These are phyloP conservation scores for Euura saliciscinereae DNA, from an alignment of 1,140 invertebrate species.

Conservation along the genomic window DNA sequence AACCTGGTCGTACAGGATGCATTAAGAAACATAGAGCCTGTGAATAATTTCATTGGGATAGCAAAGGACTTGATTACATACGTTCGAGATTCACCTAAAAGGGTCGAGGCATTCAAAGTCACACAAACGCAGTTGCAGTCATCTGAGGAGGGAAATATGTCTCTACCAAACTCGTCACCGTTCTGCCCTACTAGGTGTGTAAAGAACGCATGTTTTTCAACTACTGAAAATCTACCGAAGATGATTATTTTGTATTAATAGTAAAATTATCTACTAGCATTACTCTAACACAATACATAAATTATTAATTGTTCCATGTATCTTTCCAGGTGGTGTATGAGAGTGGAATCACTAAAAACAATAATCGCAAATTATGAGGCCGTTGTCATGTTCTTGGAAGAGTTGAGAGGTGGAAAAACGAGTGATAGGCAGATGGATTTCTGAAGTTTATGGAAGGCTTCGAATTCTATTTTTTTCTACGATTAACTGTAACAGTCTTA, in stretches of 20 bases:
- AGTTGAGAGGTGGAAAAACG: conserved; percentile 17
- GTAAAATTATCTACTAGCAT: no score
- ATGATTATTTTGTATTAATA: no score
- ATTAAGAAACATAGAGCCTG: conserved; percentile 13
- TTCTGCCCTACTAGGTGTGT: no score
- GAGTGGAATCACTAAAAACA: conserved; percentile 22
- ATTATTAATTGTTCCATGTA: conserved; percentile 11
- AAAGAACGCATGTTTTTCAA: no score
- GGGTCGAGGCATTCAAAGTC: conserved; percentile 21
- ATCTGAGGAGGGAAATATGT: no score
- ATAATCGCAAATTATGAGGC: conserved; percentile 20
- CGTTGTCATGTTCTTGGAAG: conserved; percentile 19
- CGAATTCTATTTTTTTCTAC: conserved; percentile 22
- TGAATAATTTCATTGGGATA: background rate
- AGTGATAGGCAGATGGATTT: conserved; percentile 22
- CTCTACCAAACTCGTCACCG: no score
- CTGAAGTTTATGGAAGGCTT: conserved; percentile 18
- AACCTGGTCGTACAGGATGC: conserved; percentile 26
- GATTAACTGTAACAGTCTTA: conserved; percentile 21
- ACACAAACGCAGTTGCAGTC: background rate
- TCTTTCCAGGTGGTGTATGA: conserved; percentile 24
- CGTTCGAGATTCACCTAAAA: conserved; percentile 24
- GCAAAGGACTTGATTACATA: conserved; percentile 28
- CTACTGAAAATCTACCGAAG: no score
- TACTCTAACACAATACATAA: no score